These are phyloP conservation scores for Anser cygnoides DNA, from an alignment of 2,113 vertebrate genomes.

Conservation along the genomic window DNA sequence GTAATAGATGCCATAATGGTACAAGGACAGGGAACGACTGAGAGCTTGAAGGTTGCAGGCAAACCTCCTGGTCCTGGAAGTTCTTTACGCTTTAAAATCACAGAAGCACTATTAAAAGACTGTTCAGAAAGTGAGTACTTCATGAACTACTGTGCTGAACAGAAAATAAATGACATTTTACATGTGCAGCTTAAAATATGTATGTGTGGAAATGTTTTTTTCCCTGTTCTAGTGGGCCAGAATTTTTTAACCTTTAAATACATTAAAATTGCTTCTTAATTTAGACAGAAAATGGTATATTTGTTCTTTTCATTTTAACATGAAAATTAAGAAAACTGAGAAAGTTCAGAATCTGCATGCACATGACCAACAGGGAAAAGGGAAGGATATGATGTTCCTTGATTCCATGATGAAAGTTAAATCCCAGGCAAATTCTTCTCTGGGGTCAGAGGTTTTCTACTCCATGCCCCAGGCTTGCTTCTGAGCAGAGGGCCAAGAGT, in stretches of 20 bases:
- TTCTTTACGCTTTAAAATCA: slow-evolving; percentile 97
- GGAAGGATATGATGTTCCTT: neutral
- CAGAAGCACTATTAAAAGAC: slow-evolving; percentile 93
- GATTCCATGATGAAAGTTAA: neutral
- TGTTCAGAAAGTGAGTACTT: slow-evolving; percentile 92
- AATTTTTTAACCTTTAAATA: neutral
- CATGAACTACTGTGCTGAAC: neutral
- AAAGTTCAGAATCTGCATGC: neutral
- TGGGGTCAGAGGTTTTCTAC: neutral
- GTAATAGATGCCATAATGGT: slow-evolving; percentile 91
- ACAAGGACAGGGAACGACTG: slow-evolving; percentile 91
- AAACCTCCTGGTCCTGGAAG: slow-evolving; percentile 89
- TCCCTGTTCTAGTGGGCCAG: neutral
- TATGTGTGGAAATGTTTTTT: neutral
- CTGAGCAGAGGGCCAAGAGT: neutral
- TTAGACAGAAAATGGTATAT: neutral
- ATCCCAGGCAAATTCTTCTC: neutral
- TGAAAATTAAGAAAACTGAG: neutral
- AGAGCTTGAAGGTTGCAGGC: slow-evolving; percentile 90
- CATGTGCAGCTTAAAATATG: neutral
- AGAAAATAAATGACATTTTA: neutral
- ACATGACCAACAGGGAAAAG: neutral
- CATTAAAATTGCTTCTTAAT: neutral
- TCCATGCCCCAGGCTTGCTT: neutral
- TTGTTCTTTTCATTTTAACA: neutral